phyloP scores from a whole-genome alignment of 2,113 vertebrate species.

The Campylomormyrus numenius region DNA sequence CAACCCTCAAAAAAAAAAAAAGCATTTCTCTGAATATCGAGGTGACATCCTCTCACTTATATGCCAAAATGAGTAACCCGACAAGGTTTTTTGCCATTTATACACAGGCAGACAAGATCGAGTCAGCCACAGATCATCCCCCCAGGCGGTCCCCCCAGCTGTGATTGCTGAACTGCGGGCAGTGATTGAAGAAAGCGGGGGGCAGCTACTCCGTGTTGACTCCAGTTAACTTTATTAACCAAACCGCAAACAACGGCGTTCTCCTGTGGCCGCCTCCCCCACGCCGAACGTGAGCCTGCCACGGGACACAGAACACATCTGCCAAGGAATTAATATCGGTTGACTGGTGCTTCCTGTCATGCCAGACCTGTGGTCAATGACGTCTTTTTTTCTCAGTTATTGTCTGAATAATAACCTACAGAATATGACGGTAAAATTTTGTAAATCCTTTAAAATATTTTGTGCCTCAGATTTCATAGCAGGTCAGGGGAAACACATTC shows the following conservation, averaged over 20 bases:
- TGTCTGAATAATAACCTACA: not conserved
- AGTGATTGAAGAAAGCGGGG: not conserved
- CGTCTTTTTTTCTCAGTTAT: not conserved
- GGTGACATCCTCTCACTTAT: not conserved
- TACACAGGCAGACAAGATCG: not conserved
- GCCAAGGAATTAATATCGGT: not conserved
- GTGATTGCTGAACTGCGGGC: not conserved
- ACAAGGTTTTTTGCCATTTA: not conserved
- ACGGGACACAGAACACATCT: not conserved
- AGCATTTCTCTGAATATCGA: not conserved
- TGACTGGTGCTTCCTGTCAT: not conserved
- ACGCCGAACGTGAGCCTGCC: not conserved
- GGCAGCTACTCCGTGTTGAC: not conserved
- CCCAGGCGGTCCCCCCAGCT: not conserved
- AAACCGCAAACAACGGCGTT: not conserved
- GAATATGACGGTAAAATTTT: not conserved
- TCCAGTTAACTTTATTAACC: conserved; percentile 29
- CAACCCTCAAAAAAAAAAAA: not conserved
- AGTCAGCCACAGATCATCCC: not conserved
- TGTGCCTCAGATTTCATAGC: not conserved
- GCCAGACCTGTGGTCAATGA: not conserved
- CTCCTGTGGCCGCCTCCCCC: not conserved
- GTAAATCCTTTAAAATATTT: not conserved
- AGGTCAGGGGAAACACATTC: not conserved
- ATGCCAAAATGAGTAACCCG: not conserved